Evolutionary conservation across 1,140 invertebrate genomes (phyloP), one percentile per base, ranked within the genome.

Genomic region (Eurosta solidaginis): DNA sequence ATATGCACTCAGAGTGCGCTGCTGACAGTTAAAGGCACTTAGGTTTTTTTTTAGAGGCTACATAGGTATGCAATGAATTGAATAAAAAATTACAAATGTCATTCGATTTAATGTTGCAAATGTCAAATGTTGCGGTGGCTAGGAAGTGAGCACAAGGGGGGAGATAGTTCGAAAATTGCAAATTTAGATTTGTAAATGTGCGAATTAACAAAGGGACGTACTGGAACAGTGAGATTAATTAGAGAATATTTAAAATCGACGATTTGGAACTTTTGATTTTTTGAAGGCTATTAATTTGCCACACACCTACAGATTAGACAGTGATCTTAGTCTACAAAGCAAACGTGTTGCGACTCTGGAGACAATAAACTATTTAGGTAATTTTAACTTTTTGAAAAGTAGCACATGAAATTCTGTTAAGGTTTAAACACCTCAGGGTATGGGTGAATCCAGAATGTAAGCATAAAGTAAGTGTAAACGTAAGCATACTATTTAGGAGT

Each of bases 71-170:
- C 54, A 63, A 5, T 63, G 54, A 63, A n/a, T 63, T 63, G 59
- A 68, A 68, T n/a, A n/a, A 68, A 54, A 68, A 68, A 4, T 47
- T 47, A 47, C 45, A 47, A 47, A 40, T 68, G n/a, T 36, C 54
- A 63, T n/a, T 63, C 20, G 17, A 63, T 36, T 63, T 14, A 63
- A 63, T 40, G 27, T 36, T 36, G 54, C 29, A 27, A 68, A 52
- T 17, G 49, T 52, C 49, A 52, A 25, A 22, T n/a, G 20, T 40
- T 40, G n/a, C 12, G n/a, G 22, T 3, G 9, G n/a, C 12, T 20
- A 9, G 33, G 12, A 27, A 1, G 22, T n/a, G n/a, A n/a, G n/a
- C n/a, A n/a, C n/a, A n/a, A n/a, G n/a, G n/a, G n/a, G 17, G 6
- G 59, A 7, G n/a, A 12, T 14, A 5, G 33, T 17, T 14, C 40